These are phyloP conservation scores for Alectura lathami DNA, from an alignment of 2,113 vertebrate genomes.

Conservation along the genomic window DNA sequence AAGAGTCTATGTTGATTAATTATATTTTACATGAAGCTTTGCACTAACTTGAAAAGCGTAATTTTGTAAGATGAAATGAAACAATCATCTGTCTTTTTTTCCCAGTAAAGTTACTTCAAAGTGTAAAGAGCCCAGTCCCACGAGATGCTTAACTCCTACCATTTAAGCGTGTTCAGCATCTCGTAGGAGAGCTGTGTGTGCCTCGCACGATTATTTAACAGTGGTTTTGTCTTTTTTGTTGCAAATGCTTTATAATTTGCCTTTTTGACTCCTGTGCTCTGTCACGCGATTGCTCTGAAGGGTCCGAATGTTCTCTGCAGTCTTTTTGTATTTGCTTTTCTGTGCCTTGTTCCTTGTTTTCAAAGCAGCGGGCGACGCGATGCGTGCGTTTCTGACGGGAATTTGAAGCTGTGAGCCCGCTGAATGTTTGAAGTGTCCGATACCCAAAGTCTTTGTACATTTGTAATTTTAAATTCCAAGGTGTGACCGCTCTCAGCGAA, in stretches of 20 bases:
- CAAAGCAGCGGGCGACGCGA: background rate
- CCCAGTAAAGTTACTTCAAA: conserved; percentile 20
- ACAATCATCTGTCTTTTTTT: conserved; percentile 18
- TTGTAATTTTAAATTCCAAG: conserved; percentile 61
- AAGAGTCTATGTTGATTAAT: background rate
- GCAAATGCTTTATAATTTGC: conserved; percentile 21
- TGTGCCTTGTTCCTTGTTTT: conserved; percentile 56
- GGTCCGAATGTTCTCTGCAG: background rate
- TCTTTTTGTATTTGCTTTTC: conserved; percentile 48
- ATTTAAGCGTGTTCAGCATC: background rate
- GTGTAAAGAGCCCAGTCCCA: background rate
- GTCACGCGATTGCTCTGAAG: background rate
- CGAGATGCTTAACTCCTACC: background rate
- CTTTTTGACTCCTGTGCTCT: conserved; percentile 29
- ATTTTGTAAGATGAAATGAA: conserved; percentile 56
- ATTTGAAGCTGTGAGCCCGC: background rate
- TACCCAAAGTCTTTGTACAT: conserved; percentile 69
- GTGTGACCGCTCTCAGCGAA: conserved; percentile 28
- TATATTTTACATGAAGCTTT: conserved; percentile 60
- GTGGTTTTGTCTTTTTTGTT: background rate
- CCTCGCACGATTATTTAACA: conserved; percentile 1
- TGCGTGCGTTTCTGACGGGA: background rate
- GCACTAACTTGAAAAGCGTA: conserved; percentile 59
- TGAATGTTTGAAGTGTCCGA: conserved; percentile 41
- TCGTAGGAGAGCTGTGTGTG: background rate